Evolutionary conservation across 2,113 vertebrate genomes (phyloP).

Genomic region (Columba janthina): DNA sequence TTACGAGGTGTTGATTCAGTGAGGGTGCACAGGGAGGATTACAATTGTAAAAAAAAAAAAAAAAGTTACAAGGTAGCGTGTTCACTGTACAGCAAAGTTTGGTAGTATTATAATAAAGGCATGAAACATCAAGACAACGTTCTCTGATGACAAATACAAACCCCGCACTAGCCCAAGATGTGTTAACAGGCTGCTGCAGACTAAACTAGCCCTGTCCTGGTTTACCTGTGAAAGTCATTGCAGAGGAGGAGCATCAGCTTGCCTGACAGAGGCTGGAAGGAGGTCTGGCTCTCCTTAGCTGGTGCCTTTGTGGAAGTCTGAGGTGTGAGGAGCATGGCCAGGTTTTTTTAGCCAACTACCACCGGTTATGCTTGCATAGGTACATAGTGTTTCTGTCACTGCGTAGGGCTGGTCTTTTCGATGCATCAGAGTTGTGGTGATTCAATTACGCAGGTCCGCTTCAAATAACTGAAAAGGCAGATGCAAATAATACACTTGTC

Average conservation of each 20-base stretch:
- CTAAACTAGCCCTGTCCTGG: background rate
- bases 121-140: background rate
- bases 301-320: background rate
- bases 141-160: background rate
- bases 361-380: background rate
- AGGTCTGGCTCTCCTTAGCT: background rate
- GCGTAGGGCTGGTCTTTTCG: background rate
- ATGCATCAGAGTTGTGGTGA: background rate
- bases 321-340: background rate
- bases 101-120: background rate
- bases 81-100: background rate
- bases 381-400: accelerated
- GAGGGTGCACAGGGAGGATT: background rate
- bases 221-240: background rate
- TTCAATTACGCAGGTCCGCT: background rate
- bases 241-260: background rate
- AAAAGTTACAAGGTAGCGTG: background rate
- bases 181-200: background rate
- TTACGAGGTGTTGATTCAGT: background rate
- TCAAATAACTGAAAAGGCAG: background rate
- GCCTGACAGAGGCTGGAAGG: background rate
- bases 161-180: background rate
- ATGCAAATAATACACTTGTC: background rate
- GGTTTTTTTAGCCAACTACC: background rate
- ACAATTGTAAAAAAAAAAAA: background rate